These are phyloP conservation scores for Platorchestia sp. DNA, from an alignment of 1,140 invertebrate genomes.

Conservation along the genomic window DNA sequence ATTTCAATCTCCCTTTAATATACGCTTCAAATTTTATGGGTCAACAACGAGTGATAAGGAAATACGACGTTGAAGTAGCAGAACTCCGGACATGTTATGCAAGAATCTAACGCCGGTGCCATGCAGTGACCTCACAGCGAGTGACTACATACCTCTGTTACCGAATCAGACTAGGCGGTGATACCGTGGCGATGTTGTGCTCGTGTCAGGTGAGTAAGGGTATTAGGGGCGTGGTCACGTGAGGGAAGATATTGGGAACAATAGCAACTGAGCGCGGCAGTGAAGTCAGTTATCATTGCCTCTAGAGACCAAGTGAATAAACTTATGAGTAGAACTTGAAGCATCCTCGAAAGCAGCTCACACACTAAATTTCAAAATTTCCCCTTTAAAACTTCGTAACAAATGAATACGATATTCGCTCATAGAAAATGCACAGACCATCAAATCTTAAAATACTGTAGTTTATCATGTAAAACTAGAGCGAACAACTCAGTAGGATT, in stretches of 20 bases:
- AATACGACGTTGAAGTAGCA: not conserved
- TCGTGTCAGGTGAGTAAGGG: not conserved
- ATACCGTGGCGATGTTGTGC: not conserved
- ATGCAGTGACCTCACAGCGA: no score
- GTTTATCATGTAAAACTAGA: not conserved
- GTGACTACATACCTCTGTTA: not conserved
- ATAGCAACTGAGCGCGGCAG: not conserved
- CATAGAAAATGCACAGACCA: not conserved
- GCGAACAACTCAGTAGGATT: not conserved
- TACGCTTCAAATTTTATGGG: not conserved
- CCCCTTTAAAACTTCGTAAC: not conserved
- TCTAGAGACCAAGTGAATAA: no score
- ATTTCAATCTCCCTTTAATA: not conserved
- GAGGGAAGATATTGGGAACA: not conserved
- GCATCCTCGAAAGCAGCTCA: not conserved
- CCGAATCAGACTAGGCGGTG: not conserved
- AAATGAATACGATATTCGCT: not conserved
- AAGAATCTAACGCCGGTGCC: no score
- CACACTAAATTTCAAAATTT: not conserved
- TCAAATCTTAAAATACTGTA: not conserved
- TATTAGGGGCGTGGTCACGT: not conserved
- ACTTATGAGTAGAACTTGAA: not conserved
- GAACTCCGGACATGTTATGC: no score
- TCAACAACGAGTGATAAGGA: not conserved
- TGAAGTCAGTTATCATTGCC: not conserved